Percentiles rank a stretch among this genome's conserved stretches.
These are phyloP conservation scores for Corythucha ciliata DNA, from an alignment of 2,888 invertebrate genomes.

Conservation along the genomic window DNA sequence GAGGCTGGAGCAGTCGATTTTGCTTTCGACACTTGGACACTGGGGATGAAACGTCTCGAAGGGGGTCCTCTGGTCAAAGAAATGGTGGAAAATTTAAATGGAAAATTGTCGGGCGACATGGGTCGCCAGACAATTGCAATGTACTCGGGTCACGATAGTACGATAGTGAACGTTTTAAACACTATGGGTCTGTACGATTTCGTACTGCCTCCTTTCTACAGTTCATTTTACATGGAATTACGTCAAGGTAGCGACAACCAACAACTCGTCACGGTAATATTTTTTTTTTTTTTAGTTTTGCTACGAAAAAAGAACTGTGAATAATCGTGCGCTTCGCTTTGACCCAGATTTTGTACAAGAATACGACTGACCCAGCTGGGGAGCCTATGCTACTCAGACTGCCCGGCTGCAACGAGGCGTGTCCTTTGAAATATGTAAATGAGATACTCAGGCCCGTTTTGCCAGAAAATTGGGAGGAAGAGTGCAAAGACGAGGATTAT, in stretches of 20 bases:
- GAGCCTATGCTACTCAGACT: slow-evolving; percentile 38
- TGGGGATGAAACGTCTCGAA: slow-evolving; percentile 21
- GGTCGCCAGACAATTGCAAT: slow-evolving; percentile 49
- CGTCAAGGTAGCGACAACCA: slow-evolving; percentile 39
- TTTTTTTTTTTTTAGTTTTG: too few relatives aligned
- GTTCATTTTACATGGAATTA: slow-evolving; percentile 55
- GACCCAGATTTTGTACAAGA: slow-evolving; percentile 23
- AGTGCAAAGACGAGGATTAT: too few relatives aligned
- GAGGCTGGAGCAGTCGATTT: slow-evolving; percentile 14
- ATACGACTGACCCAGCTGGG: slow-evolving; percentile 16
- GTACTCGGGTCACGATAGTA: slow-evolving; percentile 65
- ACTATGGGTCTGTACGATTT: slow-evolving; percentile 56
- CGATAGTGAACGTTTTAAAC: slow-evolving; percentile 55
- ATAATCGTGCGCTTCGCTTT: too few relatives aligned
- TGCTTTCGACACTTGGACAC: slow-evolving; percentile 18
- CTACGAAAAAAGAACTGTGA: too few relatives aligned
- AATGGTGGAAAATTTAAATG: slow-evolving; percentile 11
- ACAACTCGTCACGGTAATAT: slow-evolving; percentile 20
- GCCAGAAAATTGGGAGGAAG: slow-evolving; percentile 28
- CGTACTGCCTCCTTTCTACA: slow-evolving; percentile 56
- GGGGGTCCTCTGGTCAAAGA: slow-evolving; percentile 31
- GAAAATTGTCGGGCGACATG: not conserved
- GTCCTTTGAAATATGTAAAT: slow-evolving; percentile 24
- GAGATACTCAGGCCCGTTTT: slow-evolving; percentile 17
- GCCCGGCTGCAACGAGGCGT: slow-evolving; percentile 40